Evolutionary conservation across 64 coral and sea anemone species (phyloP), one percentile per base, ranked within the genome.

Genomic region (Acropora tenuis): DNA sequence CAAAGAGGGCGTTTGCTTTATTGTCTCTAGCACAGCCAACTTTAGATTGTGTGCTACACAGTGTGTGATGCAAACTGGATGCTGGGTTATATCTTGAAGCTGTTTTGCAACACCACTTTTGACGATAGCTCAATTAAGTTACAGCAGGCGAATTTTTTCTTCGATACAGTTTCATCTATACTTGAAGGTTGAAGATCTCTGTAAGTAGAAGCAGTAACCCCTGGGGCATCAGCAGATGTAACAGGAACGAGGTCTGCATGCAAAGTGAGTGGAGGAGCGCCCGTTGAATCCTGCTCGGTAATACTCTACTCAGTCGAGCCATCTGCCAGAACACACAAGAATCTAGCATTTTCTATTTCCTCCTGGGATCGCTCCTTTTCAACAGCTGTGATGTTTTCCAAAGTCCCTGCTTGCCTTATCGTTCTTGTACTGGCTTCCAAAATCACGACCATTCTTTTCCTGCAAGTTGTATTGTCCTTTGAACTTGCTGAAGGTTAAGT

Each of bases 401-500:
- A 90, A 90, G 20, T 90, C 46, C 61, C 46, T 90, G 47, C 47
- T 82, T 82, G 8, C 18, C 44, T 74, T 90, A 16, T 81, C 65
- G 12, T 71, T 90, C 15, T 40, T 47, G 61, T 83, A 90, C 43
- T 80, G 66, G 63, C 3, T 48, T 47, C 89, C 89, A 48, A 90
- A 12, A 81, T 83, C 89, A 50, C 82, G 46, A 82, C 78, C 78
- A 90, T 82, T 80, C 69, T 74, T 80, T 48, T 90, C 67, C 68
- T 90, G 77, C 65, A 90, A 55, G 18, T 80, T 65, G 4, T 41
- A 90, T 1, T 82, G 44, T 72, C 80, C 78, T 57, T 16, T 43
- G 18, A 83, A 91, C 69, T 91, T 91, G 19, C 30, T 74, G 80
- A 91, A 90, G 48, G 87, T 75, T 5, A 90, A 40, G 44, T 69